phyloP scores from a whole-genome alignment of 1,140 invertebrate genomes.

The Danaus plexippus region DNA sequence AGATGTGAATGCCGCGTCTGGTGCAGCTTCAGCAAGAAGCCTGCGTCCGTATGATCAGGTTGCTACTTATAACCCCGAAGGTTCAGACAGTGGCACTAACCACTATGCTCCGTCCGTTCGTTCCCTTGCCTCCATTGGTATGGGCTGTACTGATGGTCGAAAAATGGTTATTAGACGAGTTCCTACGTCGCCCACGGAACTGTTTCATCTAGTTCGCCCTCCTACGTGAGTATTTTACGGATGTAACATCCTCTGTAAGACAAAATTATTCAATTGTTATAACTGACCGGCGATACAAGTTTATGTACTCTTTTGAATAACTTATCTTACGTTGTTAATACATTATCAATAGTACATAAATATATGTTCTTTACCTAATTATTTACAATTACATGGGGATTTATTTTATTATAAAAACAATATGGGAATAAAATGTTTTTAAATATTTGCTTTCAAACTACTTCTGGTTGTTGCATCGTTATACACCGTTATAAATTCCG shows the following conservation, averaged over 20 bases:
- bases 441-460: no score
- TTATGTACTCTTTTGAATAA: no score
- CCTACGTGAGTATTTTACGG: constrained; percentile 79
- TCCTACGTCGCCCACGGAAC: constrained; percentile 84
- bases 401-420: no score
- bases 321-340: no score
- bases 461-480: no score
- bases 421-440: no score
- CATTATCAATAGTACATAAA: no score
- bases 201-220: constrained; percentile 85
- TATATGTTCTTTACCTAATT: no score
- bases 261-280: constrained; percentile 58
- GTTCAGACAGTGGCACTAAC: constrained; percentile 66
- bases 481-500: no score
- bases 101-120: constrained; percentile 77
- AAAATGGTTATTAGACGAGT: constrained; percentile 86
- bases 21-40: constrained; percentile 59
- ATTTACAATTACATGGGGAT: no score
- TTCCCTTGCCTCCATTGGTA: constrained; percentile 85
- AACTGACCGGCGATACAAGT: constrained; percentile 13
- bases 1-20: constrained; percentile 57
- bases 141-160: constrained; percentile 89
- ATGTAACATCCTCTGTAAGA: constrained; percentile 51
- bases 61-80: constrained; percentile 43
- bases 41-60: constrained; percentile 64